These are phyloP conservation scores for Leptonema lineaticorne DNA, from an alignment of 1,140 invertebrate species.

Conservation along the genomic window DNA sequence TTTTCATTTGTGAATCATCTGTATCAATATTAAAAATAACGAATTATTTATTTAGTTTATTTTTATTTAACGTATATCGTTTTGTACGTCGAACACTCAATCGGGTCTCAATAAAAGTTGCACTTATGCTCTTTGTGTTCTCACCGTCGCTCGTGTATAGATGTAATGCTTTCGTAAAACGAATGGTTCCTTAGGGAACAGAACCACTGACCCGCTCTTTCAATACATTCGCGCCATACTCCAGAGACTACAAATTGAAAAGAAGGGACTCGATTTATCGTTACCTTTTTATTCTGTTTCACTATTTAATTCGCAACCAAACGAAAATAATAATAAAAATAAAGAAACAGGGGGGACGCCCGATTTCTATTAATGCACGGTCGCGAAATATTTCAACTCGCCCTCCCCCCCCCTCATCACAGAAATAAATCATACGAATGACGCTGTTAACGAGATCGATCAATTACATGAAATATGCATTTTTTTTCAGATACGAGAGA, in stretches of 20 bases:
- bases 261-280: constrained; percentile 30
- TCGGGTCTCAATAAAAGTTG: neutral
- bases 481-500: constrained; percentile 35
- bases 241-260: constrained; percentile 29
- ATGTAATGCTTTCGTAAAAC: constrained; percentile 11
- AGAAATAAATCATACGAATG: no score
- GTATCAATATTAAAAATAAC: neutral
- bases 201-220: constrained; percentile 29
- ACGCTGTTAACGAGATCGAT: neutral
- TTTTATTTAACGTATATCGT: no score
- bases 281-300: constrained; percentile 7
- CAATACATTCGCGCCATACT: constrained; percentile 15
- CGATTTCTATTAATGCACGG: no score
- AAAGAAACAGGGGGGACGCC: neutral
- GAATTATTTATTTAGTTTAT: no score
- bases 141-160: neutral
- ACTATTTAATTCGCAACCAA: neutral
- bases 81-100: no score
- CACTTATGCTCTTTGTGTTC: neutral
- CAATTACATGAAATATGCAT: neutral
- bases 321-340: no score
- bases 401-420: no score
- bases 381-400: no score
- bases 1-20: neutral
- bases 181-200: constrained; percentile 24